These are phyloP conservation scores for Escarpia spicata DNA, from an alignment of 2,888 invertebrate genomes.

Conservation along the genomic window DNA sequence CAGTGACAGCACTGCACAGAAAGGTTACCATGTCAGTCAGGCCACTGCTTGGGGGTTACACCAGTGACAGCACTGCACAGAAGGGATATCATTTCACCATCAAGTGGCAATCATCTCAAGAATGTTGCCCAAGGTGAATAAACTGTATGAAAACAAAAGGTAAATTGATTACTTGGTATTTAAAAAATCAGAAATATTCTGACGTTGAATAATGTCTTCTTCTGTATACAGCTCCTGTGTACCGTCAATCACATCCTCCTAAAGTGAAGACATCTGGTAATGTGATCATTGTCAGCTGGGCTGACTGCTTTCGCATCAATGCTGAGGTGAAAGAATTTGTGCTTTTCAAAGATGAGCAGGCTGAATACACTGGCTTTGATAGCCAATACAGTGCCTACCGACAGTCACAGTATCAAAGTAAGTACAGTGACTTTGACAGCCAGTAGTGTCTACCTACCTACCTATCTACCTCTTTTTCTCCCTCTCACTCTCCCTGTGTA, in stretches of 20 bases:
- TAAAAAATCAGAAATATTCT: neutral
- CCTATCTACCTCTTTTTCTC: too few relatives aligned
- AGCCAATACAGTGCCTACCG: constrained; percentile 46
- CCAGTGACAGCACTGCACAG: too few relatives aligned
- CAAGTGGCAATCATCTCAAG: too few relatives aligned
- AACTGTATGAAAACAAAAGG: too few relatives aligned
- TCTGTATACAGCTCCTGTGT: constrained; percentile 54
- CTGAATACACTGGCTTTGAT: constrained; percentile 48
- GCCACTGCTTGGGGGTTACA: too few relatives aligned
- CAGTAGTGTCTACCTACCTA: too few relatives aligned
- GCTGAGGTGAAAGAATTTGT: constrained; percentile 54
- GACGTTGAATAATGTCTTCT: neutral
- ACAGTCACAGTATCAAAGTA: constrained; percentile 40
- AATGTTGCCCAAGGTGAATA: too few relatives aligned
- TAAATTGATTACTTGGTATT: too few relatives aligned
- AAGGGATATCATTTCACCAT: too few relatives aligned
- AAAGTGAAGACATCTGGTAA: constrained; percentile 49
- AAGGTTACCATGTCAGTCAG: too few relatives aligned
- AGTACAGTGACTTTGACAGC: constrained; percentile 24
- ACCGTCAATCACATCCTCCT: constrained; percentile 47
- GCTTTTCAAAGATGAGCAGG: constrained; percentile 48
- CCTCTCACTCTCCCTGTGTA: too few relatives aligned
- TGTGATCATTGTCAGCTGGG: constrained; percentile 57
- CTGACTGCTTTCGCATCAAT: constrained; percentile 56
- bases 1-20: too few relatives aligned